Conservation (phyloP, 2,888 invertebrate genomes). For the Lordiphosa fenestrarum region DNA sequence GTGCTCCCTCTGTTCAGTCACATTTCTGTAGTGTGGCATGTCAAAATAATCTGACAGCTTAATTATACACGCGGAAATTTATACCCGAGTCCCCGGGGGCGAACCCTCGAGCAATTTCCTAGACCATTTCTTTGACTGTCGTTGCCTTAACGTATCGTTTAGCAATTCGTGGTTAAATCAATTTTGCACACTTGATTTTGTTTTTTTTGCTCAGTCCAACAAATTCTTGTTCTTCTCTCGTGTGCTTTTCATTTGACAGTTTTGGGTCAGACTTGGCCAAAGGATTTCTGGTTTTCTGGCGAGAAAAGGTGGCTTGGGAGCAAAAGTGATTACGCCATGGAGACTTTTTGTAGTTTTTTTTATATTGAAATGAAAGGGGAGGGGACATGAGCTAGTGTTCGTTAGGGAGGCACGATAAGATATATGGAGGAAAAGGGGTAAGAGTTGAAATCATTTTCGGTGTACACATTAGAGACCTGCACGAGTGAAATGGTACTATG, state of each 20-base stretch:
- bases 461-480: no score
- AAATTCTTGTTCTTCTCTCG: conserved; percentile 6
- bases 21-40: conserved; percentile 51
- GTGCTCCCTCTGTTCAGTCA: conserved; percentile 47
- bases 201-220: background rate
- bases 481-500: no score
- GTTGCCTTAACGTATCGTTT: conserved; percentile 53
- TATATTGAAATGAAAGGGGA: conserved; percentile 15
- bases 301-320: conserved; percentile 39
- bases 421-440: no score
- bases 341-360: conserved; percentile 36
- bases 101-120: conserved; percentile 38
- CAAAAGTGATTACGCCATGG: conserved; percentile 37
- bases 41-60: conserved; percentile 80
- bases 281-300: conserved; percentile 19
- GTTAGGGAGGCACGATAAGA: no score
- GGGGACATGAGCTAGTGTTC: background rate
- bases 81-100: conserved; percentile 24
- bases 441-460: no score
- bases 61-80: conserved; percentile 76
- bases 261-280: conserved; percentile 49
- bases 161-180: conserved; percentile 71
- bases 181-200: conserved; percentile 53
- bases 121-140: conserved; percentile 41
- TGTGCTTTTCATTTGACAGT: conserved; percentile 49